phyloP scores from a whole-genome alignment of 2,888 invertebrate species.

The Beris chalybata region DNA sequence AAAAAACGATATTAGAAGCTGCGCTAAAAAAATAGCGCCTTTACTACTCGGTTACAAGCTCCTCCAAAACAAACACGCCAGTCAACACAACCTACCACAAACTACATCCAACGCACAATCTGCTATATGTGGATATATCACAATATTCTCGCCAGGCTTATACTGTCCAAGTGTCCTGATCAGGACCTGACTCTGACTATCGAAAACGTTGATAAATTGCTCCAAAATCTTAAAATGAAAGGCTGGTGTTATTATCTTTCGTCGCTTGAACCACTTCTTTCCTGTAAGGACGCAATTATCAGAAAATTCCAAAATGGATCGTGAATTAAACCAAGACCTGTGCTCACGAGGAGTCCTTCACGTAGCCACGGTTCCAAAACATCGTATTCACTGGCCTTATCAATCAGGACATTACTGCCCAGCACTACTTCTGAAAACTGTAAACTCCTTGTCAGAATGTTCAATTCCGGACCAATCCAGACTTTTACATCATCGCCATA shows the following conservation, averaged over 20 bases:
- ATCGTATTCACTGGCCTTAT: conserved; percentile 57
- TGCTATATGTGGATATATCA: conserved; percentile 63
- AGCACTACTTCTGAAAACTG: conserved; percentile 54
- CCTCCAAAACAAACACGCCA: no score
- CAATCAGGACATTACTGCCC: conserved; percentile 47
- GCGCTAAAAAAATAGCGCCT: no score
- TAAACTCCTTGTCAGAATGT: conserved; percentile 47
- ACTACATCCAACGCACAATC: conserved; percentile 62
- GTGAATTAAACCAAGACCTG: conserved; percentile 62
- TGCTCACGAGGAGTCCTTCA: conserved; percentile 58
- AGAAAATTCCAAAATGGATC: conserved; percentile 78
- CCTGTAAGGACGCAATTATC: conserved; percentile 61
- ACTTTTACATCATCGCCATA: conserved; percentile 43
- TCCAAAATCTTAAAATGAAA: conserved; percentile 75
- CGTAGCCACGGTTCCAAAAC: conserved; percentile 57
- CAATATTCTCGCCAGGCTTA: conserved; percentile 55
- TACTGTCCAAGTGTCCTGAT: conserved; percentile 57
- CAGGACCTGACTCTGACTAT: conserved; percentile 63
- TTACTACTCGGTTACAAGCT: no score
- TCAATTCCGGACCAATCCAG: conserved; percentile 34
- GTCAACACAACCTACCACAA: conserved; percentile 54
- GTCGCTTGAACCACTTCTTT: conserved; percentile 63
- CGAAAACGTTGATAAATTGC: conserved; percentile 67
- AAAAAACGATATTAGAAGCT: no score
- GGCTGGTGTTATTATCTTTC: conserved; percentile 71